A percentile compares a stretch with the other conserved stretches of the same genome.
These are phyloP conservation scores for Eremophila alpestris DNA, from an alignment of 2,797 vertebrate species.

Conservation along the genomic window DNA sequence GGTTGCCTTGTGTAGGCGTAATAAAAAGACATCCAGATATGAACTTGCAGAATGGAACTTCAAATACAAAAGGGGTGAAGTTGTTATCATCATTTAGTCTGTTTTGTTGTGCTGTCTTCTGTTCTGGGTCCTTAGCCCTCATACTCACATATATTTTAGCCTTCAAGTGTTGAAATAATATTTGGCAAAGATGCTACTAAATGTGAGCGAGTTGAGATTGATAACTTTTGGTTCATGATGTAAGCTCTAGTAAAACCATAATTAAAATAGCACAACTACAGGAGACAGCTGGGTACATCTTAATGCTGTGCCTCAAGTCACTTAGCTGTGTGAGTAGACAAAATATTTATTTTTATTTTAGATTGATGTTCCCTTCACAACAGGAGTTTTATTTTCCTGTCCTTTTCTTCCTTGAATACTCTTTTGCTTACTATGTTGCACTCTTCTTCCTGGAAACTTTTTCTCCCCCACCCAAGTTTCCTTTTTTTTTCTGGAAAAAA, in stretches of 20 bases:
- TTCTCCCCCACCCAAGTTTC: fast-evolving
- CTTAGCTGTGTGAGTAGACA: not conserved
- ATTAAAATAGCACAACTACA: not conserved
- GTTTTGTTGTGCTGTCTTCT: not conserved
- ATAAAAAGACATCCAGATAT: not conserved
- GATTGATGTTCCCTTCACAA: not conserved
- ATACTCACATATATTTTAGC: not conserved
- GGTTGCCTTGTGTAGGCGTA: fast-evolving
- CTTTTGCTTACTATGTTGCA: not conserved
- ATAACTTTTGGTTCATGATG: not conserved
- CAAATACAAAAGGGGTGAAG: not conserved
- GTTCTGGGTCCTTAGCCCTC: not conserved
- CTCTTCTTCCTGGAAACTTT: not conserved
- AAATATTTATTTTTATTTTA: not conserved
- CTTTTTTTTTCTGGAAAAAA: not conserved
- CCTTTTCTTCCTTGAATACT: not conserved
- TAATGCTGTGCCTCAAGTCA: not conserved
- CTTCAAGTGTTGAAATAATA: not conserved
- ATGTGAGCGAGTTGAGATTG: not conserved
- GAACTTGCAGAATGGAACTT: not conserved
- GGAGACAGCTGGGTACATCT: not conserved
- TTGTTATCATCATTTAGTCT: not conserved
- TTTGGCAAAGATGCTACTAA: not conserved
- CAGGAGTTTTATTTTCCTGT: not conserved
- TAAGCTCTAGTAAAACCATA: not conserved